A percentile compares a stretch with the other conserved stretches of the same genome.
phyloP scores from a whole-genome alignment of 2,888 invertebrate species.

The Nematopogon swammerdamellus region DNA sequence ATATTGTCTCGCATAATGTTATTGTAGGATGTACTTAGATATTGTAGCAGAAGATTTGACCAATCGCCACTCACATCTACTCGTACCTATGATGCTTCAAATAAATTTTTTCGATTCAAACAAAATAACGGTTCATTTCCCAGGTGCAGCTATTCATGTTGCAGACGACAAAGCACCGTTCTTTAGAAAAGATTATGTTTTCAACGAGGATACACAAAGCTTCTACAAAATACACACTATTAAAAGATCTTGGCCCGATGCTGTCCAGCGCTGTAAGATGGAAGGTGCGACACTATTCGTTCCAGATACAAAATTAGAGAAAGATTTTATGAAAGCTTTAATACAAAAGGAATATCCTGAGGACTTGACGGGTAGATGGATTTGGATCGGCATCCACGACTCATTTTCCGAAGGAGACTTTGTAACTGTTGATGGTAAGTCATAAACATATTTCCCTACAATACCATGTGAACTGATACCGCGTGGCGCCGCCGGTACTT shows the following conservation, averaged over 20 bases:
- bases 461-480: not conserved
- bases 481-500: too few species aligned
- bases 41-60: too few species aligned
- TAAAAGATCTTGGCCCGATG: conserved; percentile 12
- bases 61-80: too few species aligned
- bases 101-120: too few species aligned
- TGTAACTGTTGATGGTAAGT: conserved; percentile 24
- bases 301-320: conserved; percentile 12
- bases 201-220: conserved; percentile 7
- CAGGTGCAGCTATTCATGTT: too few species aligned
- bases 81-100: too few species aligned
- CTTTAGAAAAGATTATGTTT: conserved; percentile 15
- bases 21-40: too few species aligned
- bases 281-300: conserved; percentile 15
- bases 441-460: not conserved
- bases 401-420: conserved; percentile 24
- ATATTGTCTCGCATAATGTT: too few species aligned
- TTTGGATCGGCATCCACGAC: conserved; percentile 23
- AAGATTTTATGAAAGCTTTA: conserved; percentile 3
- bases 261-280: conserved; percentile 10
- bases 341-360: too few species aligned
- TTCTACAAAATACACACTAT: conserved; percentile 15
- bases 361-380: too few species aligned
- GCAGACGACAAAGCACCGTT: too few species aligned
- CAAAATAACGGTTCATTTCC: too few species aligned